Base-by-base conservation (phyloP, 2,113 vertebrate genomes). In the Toxotes jaculatrix region DNA sequence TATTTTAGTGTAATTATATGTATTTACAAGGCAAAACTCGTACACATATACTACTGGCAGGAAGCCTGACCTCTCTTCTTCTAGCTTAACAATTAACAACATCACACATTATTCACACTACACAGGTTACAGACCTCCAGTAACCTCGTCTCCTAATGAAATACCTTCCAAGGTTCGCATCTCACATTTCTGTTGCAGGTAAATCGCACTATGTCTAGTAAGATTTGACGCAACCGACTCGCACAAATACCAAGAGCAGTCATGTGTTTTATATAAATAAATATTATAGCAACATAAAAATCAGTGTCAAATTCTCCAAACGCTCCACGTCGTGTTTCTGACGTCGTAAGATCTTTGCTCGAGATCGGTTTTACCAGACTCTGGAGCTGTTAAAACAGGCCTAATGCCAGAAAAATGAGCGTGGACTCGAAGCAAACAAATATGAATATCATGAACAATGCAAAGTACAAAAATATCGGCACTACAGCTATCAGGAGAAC, bases 201-300 rank as follows among this genome's bases (percentile, higher is more conserved):
- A 49, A 79, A 40, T 70, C 55, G 32, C 72, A 57, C 72, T 74
- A 7, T 40, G 27, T 23, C 11, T 32, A 63, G 74, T 56, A 55
- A 62, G 79, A 79, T 84, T 70, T 34, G 34, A 82, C n/a, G 55
- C 80, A 70, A 91, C 88, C 23, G 66, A 87, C 85, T 79, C 68
- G 68, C 77, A 72, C 68, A 49, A 73, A 82, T 53, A 83, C 88
- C 78, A 82, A 87, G 86, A 93, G 83, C 80, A 87, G 87, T 79
- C 66, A 88, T 88, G 83, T 70, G 79, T 84, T 89, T 88, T 27
- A 60, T 94, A 94, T 93, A 93, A 95, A 95, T 95, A 95, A 95
- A 95, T 93, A 94, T 88, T 91, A 91, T 87, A 88, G 90, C 87
- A 93, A 93, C 80, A 86, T 89, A 91, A 91, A 87, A 92, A 75